These are phyloP conservation scores for Nasalis larvatus DNA, from an alignment of 2,113 vertebrate genomes.

Conservation along the genomic window DNA sequence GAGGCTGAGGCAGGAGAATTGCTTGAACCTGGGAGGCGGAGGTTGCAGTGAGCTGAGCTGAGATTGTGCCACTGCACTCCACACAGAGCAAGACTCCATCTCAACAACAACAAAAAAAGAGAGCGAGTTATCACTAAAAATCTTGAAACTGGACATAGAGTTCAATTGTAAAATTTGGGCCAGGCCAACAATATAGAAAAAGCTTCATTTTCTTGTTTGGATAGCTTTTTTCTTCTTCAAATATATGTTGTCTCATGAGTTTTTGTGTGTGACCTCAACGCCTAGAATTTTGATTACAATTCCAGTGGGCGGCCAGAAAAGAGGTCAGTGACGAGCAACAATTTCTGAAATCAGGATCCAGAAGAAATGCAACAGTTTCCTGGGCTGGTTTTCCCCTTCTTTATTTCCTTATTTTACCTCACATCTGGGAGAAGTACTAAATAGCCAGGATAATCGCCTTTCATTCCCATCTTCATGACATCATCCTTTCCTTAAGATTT, in stretches of 20 bases:
- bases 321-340: accelerated
- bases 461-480: background rate
- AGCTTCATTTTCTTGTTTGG: background rate
- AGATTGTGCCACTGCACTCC: no score
- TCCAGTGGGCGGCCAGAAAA: background rate
- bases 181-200: background rate
- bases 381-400: background rate
- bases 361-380: background rate
- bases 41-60: no score
- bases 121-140: background rate
- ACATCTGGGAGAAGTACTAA: background rate
- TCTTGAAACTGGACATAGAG: background rate
- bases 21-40: no score
- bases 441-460: accelerated
- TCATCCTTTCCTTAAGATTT: background rate
- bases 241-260: background rate
- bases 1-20: no score
- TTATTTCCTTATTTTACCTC: background rate
- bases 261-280: background rate
- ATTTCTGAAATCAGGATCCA: background rate
- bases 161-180: background rate
- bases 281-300: background rate
- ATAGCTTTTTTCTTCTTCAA: background rate
- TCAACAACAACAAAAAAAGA: no score
- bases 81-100: no score